Evolutionary conservation across 2,888 invertebrate species (phyloP).

Genomic region (Amphimallon solstitiale): DNA sequence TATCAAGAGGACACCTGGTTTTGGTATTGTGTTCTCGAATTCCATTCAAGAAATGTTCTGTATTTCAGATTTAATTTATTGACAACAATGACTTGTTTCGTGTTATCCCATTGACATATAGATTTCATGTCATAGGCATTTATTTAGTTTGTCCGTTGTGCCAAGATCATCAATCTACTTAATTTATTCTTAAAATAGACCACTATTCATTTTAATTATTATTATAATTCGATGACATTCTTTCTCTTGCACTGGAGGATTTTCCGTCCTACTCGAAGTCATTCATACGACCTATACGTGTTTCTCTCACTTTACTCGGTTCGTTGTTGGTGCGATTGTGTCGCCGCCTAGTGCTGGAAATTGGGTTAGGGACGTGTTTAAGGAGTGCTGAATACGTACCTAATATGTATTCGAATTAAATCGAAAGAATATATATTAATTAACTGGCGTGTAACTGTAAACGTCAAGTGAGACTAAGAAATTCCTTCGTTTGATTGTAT

Average conservation of each 20-base stretch:
- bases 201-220: constrained; percentile 38
- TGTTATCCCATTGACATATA: constrained; percentile 41
- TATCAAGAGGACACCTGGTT: constrained; percentile 39
- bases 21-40: constrained; percentile 39
- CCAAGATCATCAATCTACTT: constrained; percentile 38
- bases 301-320: not conserved
- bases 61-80: constrained; percentile 43
- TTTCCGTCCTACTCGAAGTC: constrained; percentile 2
- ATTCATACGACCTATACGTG: not conserved
- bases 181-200: constrained; percentile 39
- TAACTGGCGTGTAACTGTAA: constrained; percentile 31
- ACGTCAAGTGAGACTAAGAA: constrained; percentile 27
- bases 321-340: constrained; percentile 24
- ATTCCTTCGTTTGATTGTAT: constrained; percentile 28
- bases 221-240: constrained; percentile 42
- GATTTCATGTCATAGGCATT: constrained; percentile 38
- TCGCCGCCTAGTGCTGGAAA: constrained; percentile 29
- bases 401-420: constrained; percentile 32
- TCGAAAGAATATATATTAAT: constrained; percentile 34
- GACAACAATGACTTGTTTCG: constrained; percentile 41
- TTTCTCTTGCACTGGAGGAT: constrained; percentile 28
- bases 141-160: constrained; percentile 35
- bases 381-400: constrained; percentile 27
- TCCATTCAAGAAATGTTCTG: constrained; percentile 41
- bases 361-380: constrained; percentile 32